Base-by-base conservation (phyloP, 1,140 invertebrate species). In the Geopemphigus sp. region DNA sequence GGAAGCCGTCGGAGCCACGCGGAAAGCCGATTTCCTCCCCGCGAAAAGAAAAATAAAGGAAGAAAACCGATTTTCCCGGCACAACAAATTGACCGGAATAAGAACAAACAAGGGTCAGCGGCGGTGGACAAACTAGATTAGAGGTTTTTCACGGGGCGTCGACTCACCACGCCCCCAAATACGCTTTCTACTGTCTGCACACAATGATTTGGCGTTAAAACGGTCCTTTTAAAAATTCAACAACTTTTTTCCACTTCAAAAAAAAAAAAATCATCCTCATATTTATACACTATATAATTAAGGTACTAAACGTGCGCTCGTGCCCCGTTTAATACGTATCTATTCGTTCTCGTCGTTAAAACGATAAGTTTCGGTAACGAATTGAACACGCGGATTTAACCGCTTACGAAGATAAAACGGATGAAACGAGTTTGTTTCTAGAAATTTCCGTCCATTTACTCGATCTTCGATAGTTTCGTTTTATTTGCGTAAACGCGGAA, bases 41-140 rank as follows among this genome's bases (percentile, higher is more conserved):
- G 22, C 32, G 47, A 56, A 78, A 63, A 39, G 54, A 61, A 64
- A 66, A 78, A 45, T 10, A 24, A 66, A 47, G 61, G 78, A 53
- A 80, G 61, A 70, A 66, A 80, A 15, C 24, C 78, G 61, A 66
- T 80, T 68, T 68, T 70, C 24, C 53, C 26, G 5, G n/a, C 22
- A 45, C 11, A 68, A 68, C 50, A 80, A 80, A 80, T 80, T 66
- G 64, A 70, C 78, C 61, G 64, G 64, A 80, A 80, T 80, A 70
- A 80, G 78, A 80, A 70, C 64, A 80, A 80, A 80, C 78, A 70
- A 80, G 61, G 78, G 78, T 70, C 63, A 68, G 17, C 53, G 61
- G 47, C 47, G 47, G 8, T 57, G 26, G 78, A 66, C 61, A 80
- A 80, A 68, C 61, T 57, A 70, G 64, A 68, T 80, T 68, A 68